These are phyloP conservation scores for Camptogramma bilineatum DNA, from an alignment of 2,888 invertebrate genomes.

Conservation along the genomic window DNA sequence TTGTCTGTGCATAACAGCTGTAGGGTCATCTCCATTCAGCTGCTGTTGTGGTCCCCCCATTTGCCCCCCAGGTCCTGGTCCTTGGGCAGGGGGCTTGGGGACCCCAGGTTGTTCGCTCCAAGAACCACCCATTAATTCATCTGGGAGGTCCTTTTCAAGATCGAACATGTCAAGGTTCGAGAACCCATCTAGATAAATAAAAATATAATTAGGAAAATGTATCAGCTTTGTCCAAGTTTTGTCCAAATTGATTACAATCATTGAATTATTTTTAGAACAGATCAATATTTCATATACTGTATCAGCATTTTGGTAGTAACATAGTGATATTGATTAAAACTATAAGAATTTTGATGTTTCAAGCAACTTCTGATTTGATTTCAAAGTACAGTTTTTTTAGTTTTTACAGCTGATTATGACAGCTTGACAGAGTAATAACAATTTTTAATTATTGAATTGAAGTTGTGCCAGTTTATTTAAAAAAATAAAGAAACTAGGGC, in stretches of 20 bases:
- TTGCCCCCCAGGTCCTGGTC: constrained; percentile 90
- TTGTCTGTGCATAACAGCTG: constrained; percentile 85
- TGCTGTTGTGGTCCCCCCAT: constrained; percentile 84
- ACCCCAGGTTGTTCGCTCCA: constrained; percentile 90
- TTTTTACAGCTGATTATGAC: too few species aligned
- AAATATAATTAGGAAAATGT: constrained; percentile 22
- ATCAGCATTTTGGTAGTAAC: too few species aligned
- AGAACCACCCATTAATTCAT: constrained; percentile 93
- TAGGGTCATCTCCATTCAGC: constrained; percentile 89
- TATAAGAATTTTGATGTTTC: too few species aligned
- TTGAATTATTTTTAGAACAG: background rate
- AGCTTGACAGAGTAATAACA: too few species aligned
- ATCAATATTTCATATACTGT: background rate
- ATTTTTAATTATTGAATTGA: too few species aligned
- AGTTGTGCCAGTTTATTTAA: too few species aligned
- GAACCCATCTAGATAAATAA: constrained; percentile 88
- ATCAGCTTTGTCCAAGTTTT: background rate
- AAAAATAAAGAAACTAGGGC: too few species aligned
- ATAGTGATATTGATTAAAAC: too few species aligned
- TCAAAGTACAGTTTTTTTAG: too few species aligned
- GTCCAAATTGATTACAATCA: background rate
- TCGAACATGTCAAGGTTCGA: constrained; percentile 94
- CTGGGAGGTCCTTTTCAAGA: constrained; percentile 96
- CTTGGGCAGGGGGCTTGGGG: constrained; percentile 92
- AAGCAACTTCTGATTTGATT: too few species aligned